phyloP scores from a whole-genome alignment of 2,888 invertebrate genomes.

The Scotopteryx bipunctaria region DNA sequence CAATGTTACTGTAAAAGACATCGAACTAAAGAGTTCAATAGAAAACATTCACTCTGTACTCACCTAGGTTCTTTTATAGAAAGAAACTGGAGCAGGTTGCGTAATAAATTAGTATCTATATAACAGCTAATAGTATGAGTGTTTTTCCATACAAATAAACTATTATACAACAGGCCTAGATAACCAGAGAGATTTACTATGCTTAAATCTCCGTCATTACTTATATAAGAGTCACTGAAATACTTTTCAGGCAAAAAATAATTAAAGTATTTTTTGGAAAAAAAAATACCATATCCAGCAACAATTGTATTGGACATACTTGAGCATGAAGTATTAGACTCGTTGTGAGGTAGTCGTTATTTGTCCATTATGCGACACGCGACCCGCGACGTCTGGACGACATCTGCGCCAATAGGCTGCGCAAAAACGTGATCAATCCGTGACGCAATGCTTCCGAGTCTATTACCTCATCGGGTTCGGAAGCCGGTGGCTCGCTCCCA shows the following conservation, averaged over 20 bases:
- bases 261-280: no score
- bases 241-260: neutral
- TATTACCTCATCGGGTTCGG: constrained; percentile 77
- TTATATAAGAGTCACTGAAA: neutral
- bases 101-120: no score
- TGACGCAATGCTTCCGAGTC: constrained; percentile 74
- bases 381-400: constrained; percentile 41
- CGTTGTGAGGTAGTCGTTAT: constrained; percentile 14
- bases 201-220: no score
- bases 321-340: constrained; percentile 6
- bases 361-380: constrained; percentile 31
- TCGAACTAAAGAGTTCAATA: neutral
- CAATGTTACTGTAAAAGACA: neutral
- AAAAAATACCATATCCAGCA: neutral
- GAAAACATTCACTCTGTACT: neutral
- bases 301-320: neutral
- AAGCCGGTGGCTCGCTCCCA: constrained; percentile 75
- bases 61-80: neutral
- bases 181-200: no score
- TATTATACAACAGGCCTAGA: no score
- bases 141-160: neutral
- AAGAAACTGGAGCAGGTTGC: neutral
- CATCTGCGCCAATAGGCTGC: constrained; percentile 61
- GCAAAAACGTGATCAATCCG: constrained; percentile 62
- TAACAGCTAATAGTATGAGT: no score